Conservation (phyloP, 2,888 invertebrate species). For the Leptarthrus brevirostris region DNA sequence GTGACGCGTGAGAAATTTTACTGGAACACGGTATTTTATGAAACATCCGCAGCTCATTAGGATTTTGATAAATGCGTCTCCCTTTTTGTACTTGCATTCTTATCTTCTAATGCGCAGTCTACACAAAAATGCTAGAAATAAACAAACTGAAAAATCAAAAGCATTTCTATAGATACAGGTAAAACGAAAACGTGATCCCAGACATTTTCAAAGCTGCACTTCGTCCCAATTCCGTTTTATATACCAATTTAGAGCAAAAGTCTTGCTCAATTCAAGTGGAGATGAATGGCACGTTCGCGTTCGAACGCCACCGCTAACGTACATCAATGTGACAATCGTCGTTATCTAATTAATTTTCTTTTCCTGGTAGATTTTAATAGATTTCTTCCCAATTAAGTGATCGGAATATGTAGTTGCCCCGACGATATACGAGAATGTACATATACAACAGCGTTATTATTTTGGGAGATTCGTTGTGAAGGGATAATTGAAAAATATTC, state of each 20-base stretch:
- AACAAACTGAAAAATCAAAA: not conserved
- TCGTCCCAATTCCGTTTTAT: no score
- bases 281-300: constrained; percentile 9
- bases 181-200: constrained; percentile 13
- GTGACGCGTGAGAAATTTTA: constrained; percentile 29
- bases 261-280: constrained; percentile 25
- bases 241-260: not conserved
- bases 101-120: not conserved
- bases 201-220: constrained; percentile 1
- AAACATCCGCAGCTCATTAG: constrained; percentile 21
- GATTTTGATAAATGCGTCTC: not conserved
- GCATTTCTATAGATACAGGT: not conserved
- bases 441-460: no score
- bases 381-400: not conserved
- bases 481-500: no score
- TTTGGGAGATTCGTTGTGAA: no score
- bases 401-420: no score
- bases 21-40: constrained; percentile 31
- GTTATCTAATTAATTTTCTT: constrained; percentile 9
- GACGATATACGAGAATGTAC: no score
- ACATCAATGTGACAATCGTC: constrained; percentile 16
- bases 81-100: not conserved
- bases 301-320: not conserved
- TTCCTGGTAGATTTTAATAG: constrained; percentile 10
- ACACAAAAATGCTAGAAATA: not conserved